phyloP scores from a whole-genome alignment of 1,140 invertebrate species.

The Ceratitis capitata region DNA sequence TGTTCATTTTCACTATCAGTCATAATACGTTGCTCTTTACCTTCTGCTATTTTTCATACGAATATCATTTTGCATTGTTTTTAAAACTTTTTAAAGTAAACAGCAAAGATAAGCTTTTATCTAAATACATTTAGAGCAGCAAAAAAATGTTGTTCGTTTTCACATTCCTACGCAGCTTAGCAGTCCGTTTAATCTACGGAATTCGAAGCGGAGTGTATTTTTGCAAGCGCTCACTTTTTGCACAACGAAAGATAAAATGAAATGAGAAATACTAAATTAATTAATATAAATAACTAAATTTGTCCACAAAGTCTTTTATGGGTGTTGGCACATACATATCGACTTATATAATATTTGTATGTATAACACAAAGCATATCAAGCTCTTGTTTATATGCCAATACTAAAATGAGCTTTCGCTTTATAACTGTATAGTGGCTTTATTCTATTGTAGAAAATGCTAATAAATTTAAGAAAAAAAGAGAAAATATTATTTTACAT shows the following conservation, averaged over 20 bases:
- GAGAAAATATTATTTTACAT: neutral
- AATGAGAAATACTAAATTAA: neutral
- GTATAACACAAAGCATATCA: neutral
- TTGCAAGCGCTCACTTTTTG: neutral
- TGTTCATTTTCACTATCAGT: no score
- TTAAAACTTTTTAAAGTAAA: neutral
- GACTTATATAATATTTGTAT: neutral
- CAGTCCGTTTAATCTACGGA: neutral
- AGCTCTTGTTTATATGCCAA: neutral
- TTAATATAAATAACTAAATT: neutral
- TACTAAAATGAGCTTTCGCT: neutral
- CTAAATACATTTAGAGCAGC: neutral
- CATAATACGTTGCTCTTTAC: neutral
- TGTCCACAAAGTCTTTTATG: neutral
- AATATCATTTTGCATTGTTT: neutral
- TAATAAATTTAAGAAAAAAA: no score
- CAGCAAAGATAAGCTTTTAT: neutral
- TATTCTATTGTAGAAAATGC: neutral
- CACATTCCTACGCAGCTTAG: neutral
- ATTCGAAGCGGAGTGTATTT: neutral
- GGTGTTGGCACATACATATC: no score
- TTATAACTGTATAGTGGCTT: slow-evolving; percentile 19
- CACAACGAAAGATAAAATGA: no score
- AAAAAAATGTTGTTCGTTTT: neutral
- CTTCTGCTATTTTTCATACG: neutral